These are phyloP conservation scores for Luscinia megarhynchos DNA, from an alignment of 2,797 vertebrate genomes.

Conservation along the genomic window DNA sequence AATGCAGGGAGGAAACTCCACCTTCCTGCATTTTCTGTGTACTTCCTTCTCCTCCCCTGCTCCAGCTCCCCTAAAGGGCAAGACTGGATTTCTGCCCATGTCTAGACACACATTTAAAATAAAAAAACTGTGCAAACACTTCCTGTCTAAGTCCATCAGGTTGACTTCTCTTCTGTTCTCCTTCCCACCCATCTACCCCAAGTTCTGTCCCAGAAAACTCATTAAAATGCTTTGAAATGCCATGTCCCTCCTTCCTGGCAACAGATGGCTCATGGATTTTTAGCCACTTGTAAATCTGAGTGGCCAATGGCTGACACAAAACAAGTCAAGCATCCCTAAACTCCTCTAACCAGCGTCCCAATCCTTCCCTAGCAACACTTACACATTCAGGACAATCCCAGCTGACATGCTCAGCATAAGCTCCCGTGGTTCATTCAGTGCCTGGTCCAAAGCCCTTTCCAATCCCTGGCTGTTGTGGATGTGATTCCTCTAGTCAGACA, in stretches of 20 bases:
- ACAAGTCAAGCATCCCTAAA: background rate
- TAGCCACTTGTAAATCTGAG: background rate
- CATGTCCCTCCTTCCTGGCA: background rate
- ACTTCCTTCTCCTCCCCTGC: background rate
- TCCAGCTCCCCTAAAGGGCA: background rate
- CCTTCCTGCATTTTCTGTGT: background rate
- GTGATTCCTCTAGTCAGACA: background rate
- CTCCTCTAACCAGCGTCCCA: background rate
- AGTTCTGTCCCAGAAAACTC: background rate
- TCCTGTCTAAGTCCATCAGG: background rate
- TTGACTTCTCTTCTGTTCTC: background rate
- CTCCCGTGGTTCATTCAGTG: background rate
- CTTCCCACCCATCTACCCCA: background rate
- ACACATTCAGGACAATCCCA: background rate
- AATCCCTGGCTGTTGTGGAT: background rate
- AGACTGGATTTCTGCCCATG: background rate
- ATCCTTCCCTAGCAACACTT: background rate
- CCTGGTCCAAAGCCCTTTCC: background rate
- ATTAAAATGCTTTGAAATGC: background rate
- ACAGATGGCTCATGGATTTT: background rate
- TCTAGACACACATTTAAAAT: background rate
- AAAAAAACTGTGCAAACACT: background rate
- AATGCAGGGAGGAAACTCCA: background rate
- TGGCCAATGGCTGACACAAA: background rate
- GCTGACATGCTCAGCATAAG: background rate